A percentile compares a stretch with the other conserved stretches of the same genome.
Conservation (phyloP, 2,113 vertebrate species). For the Dicentrarchus labrax region DNA sequence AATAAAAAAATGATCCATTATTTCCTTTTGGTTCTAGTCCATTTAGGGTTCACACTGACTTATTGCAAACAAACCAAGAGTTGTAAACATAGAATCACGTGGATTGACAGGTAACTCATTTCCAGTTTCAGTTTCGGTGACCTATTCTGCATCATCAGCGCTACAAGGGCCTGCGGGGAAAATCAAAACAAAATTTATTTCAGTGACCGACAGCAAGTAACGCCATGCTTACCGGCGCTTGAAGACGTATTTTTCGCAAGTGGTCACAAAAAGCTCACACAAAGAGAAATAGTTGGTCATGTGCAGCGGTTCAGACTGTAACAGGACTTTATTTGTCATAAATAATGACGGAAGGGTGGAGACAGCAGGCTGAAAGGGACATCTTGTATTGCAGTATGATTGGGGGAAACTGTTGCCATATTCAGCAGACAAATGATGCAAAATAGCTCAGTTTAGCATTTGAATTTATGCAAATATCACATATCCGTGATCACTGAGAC, state of each 20-base stretch:
- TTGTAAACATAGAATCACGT: conserved; percentile 22
- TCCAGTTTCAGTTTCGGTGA: conserved; percentile 22
- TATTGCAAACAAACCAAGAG: conserved; percentile 42
- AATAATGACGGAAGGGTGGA: neutral
- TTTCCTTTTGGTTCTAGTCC: conserved; percentile 27
- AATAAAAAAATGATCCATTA: conserved; percentile 23
- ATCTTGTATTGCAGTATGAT: neutral
- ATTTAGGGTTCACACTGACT: conserved; percentile 3
- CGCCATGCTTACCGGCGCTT: neutral
- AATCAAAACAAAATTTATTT: conserved; percentile 34
- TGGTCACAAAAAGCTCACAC: conserved; percentile 3
- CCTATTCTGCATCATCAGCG: conserved; percentile 28
- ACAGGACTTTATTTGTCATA: neutral
- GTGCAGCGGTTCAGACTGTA: conserved; percentile 2
- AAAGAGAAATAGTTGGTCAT: conserved; percentile 4
- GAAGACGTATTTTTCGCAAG: conserved; percentile 4
- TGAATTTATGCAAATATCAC: neutral
- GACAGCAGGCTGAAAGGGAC: conserved; percentile 5
- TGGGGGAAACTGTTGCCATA: neutral
- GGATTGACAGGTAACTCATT: conserved; percentile 19
- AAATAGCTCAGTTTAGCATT: conserved; percentile 1
- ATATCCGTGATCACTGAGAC: neutral
- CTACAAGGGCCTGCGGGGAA: neutral
- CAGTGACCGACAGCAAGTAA: conserved; percentile 7
- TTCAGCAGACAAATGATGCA: neutral